These are phyloP conservation scores for Propithecus deckenii DNA, from an alignment of 2,797 vertebrate genomes.

Conservation along the genomic window DNA sequence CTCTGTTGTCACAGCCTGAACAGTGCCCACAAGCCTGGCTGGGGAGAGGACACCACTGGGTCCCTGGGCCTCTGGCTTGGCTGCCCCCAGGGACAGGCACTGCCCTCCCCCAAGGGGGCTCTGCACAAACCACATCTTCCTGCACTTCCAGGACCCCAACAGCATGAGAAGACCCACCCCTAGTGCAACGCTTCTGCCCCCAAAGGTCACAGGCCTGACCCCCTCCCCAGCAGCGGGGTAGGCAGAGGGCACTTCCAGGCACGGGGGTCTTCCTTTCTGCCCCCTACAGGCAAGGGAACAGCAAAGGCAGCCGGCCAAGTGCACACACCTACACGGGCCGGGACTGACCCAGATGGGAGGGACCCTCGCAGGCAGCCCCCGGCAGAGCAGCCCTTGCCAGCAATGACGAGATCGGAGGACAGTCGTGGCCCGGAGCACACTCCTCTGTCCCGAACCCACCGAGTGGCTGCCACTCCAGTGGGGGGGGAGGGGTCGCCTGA, in stretches of 20 bases:
- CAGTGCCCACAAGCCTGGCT: not conserved
- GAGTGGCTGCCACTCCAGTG: not conserved
- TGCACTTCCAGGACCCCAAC: not conserved
- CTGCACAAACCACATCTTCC: not conserved
- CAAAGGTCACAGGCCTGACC: not conserved
- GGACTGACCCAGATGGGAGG: not conserved
- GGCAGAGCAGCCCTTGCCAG: not conserved
- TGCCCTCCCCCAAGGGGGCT: not conserved
- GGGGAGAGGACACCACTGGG: not conserved
- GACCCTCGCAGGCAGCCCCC: not conserved
- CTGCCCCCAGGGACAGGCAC: not conserved
- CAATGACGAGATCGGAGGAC: not conserved
- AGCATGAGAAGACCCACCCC: not conserved
- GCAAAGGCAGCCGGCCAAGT: not conserved
- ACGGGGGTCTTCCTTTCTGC: not conserved
- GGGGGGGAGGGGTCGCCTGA: fast-evolving
- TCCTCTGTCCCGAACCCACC: not conserved
- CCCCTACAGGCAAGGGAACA: too few relatives aligned
- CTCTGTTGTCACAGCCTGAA: not conserved
- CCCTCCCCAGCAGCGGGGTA: not conserved
- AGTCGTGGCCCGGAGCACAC: not conserved
- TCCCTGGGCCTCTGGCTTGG: too few relatives aligned
- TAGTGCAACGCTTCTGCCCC: not conserved
- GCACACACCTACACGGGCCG: not conserved
- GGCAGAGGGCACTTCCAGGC: not conserved